Conservation (phyloP, 2,888 invertebrate genomes). For the Tenodera sinensis region DNA sequence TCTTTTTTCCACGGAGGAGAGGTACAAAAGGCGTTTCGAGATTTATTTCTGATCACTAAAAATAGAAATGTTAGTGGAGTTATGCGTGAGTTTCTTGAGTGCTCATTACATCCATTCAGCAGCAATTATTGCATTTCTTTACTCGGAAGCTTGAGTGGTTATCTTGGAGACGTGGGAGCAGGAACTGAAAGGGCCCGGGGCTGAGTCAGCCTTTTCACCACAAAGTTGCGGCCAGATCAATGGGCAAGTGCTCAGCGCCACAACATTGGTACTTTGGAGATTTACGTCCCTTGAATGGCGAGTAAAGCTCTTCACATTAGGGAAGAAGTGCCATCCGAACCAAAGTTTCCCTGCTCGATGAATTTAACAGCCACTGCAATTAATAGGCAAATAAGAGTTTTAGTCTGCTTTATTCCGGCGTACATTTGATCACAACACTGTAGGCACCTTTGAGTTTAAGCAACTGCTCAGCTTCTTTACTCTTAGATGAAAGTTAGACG, state of each 20-base stretch:
- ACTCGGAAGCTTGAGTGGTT: neutral
- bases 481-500: no score
- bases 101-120: neutral
- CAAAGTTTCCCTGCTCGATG: neutral
- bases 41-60: neutral
- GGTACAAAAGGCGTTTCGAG: no score
- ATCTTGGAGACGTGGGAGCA: neutral
- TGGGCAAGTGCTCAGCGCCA: neutral
- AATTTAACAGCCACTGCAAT: neutral
- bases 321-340: neutral
- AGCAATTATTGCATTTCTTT: neutral
- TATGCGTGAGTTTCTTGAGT: neutral
- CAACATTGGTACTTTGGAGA: neutral
- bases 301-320: neutral
- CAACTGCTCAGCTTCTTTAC: no score
- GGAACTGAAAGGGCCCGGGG: neutral
- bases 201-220: neutral
- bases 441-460: no score
- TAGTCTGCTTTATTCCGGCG: neutral
- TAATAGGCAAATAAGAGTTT: neutral
- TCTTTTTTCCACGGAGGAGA: no score
- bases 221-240: neutral
- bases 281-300: neutral
- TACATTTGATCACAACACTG: neutral
- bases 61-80: neutral